Base-by-base conservation (phyloP, 2,113 vertebrate genomes). In the Calypte anna region DNA sequence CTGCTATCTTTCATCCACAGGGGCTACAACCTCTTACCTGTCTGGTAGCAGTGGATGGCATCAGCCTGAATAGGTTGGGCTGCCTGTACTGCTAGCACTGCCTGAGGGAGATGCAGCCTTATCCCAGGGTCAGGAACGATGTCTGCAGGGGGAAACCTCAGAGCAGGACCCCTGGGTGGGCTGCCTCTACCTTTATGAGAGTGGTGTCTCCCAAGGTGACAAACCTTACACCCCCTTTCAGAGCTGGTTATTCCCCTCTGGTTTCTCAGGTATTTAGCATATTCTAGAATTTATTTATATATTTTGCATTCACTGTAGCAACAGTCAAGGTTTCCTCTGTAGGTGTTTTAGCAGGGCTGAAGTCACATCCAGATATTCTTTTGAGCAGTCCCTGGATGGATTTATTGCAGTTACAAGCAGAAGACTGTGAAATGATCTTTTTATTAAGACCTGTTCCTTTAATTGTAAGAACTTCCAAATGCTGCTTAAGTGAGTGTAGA, bases 351-450 rank as follows among this genome's bases (percentile, higher is more conserved):
- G 38, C 46, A 18, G 9, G 27, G 46, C 63, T 92, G 31, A 94
- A 84, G 66, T 83, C 68, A 46, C 53, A 82, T 44, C 30, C 72
- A 90, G 76, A 44, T 31, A 40, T 1, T 1, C 19, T 76, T 68
- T 19, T 69, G 54, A 76, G 54, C 23, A 40, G 22, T 33, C 40
- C 53, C 40, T 23, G n/a, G n/a, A 28, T 5, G 28, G 46, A 69
- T n/a, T 51, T 85, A 59, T 9, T 73, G 59, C 33, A 89, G 31
- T 57, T 85, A 54, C 46, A 85, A 85, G 82, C 80, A 79, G 58
- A 50, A 93, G 77, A 72, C 82, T 84, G 46, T 91, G 75, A 93
- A 93, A 87, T 15, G 11, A 91, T 27, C 62, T 80, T 54, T 90
- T 44, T 55, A 27, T 75, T 72, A 86, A 67, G 25, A 9, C 28